Base-by-base conservation (phyloP, 1,140 invertebrate genomes). In the Pogonomyrmex barbatus region DNA sequence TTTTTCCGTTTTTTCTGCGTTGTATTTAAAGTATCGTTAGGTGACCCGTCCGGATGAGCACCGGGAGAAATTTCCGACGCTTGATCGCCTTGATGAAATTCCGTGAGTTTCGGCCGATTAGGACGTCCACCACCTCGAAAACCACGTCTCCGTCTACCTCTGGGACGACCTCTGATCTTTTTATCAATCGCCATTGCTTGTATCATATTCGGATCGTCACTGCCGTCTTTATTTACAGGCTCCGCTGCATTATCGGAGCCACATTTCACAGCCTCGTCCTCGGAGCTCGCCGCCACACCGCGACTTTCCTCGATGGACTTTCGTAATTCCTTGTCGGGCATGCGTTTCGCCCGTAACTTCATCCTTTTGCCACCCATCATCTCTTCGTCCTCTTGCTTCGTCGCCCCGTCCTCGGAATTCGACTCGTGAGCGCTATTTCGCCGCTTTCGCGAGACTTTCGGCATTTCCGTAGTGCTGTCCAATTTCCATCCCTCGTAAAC, bases 231-330 rank as follows among this genome's bases (percentile, higher is more conserved):
- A 36, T 90, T 89, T 56, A 91, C 90, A 10, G 90, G 86, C 12
- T 92, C 83, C 6, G 30, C 63, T 14, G 62, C 76, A 45, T 90
- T 88, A 62, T 91, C 89, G 0, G 90, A 79, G 50, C 76, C 86
- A 33, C 83, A 85, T 60, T 92, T 91, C 58, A 70, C 86, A 4
- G 52, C 87, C 70, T 95, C 93, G 45, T 95, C 95, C 42, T 95
- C 94, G 0, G 94, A 94, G 36, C 93, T 95, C 45, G 92, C 4
- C 14, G 89, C 90, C 4, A 92, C 91, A 3, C 90, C 88, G 12
- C 94, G 88, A 87, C 87, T 96, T 85, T 96, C 95, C 87, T 97
- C 96, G 0, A 96, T 93, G 58, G 95, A 96, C 73, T 95, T 96
- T 24, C 96, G 92, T 5, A 96, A 82, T 17, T 96, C 93, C 4